These are phyloP conservation scores for Odontesthes bonariensis DNA, from an alignment of 2,113 vertebrate species.

Conservation along the genomic window DNA sequence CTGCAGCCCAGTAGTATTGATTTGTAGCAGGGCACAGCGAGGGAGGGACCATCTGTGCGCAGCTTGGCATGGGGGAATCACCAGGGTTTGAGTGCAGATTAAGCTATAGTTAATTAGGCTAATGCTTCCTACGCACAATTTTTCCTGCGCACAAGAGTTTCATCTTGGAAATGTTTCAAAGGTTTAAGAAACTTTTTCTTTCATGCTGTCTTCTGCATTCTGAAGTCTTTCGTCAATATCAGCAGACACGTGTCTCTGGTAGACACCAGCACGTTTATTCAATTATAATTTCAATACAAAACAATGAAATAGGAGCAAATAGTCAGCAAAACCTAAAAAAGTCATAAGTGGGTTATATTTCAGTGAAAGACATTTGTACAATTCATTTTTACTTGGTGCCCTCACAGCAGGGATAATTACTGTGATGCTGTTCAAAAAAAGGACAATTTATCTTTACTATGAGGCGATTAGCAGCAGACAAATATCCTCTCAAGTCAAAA, in stretches of 20 bases:
- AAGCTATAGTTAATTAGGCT: slow-evolving; percentile 26
- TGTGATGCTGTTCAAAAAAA: slow-evolving; percentile 14
- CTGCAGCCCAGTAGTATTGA: slow-evolving; percentile 35
- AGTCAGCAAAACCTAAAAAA: slow-evolving; percentile 7
- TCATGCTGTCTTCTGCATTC: too few species aligned
- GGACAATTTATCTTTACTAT: slow-evolving; percentile 29
- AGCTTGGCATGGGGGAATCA: slow-evolving; percentile 35
- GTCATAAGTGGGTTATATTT: slow-evolving; percentile 16
- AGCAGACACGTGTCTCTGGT: background rate
- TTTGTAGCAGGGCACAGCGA: slow-evolving; percentile 19
- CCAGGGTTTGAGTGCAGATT: slow-evolving; percentile 15
- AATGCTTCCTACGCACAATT: slow-evolving; percentile 31
- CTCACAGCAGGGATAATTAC: slow-evolving; percentile 21
- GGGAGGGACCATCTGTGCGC: slow-evolving; percentile 46
- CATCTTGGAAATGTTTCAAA: slow-evolving; percentile 42
- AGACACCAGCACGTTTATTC: background rate
- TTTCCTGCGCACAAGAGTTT: slow-evolving; percentile 31
- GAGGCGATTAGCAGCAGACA: slow-evolving; percentile 11
- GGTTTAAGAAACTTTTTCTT: slow-evolving; percentile 13
- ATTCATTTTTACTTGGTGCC: background rate
- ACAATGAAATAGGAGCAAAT: background rate
- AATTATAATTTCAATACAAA: background rate
- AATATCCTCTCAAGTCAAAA: slow-evolving; percentile 14
- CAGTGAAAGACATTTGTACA: slow-evolving; percentile 4
- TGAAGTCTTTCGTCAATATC: background rate